Conservation (phyloP, 2,888 invertebrate genomes). For the Girardia tigrina region DNA sequence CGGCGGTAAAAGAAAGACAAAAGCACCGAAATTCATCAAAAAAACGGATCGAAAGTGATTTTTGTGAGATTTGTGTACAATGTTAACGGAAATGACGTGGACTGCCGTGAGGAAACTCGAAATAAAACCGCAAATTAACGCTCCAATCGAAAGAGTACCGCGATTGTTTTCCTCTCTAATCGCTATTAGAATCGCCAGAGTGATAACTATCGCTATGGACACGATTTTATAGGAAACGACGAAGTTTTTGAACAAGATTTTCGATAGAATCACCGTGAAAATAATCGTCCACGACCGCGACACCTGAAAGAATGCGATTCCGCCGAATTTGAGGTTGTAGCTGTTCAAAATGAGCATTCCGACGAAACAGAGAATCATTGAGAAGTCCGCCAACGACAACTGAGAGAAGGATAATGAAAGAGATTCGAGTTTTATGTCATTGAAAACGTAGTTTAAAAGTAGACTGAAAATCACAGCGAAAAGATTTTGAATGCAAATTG, state of each 20-base stretch:
- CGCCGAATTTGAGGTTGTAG: neutral
- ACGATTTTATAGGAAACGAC: neutral
- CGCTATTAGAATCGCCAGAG: neutral
- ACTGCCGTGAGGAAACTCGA: constrained; percentile 4
- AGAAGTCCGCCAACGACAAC: neutral
- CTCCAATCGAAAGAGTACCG: neutral
- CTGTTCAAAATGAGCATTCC: neutral
- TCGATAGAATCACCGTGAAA: neutral
- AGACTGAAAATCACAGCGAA: neutral
- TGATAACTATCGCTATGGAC: neutral
- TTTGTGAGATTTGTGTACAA: neutral
- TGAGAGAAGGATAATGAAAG: neutral
- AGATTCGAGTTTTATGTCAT: too few species aligned
- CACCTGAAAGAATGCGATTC: neutral
- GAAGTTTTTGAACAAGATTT: neutral
- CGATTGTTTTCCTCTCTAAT: neutral
- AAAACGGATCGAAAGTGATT: neutral
- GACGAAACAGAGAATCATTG: neutral
- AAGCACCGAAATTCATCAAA: constrained; percentile 6
- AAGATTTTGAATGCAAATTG: neutral
- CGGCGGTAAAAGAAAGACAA: neutral
- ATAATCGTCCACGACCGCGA: neutral
- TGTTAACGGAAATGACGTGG: neutral
- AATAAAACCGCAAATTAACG: neutral
- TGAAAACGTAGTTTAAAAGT: neutral